Evolutionary conservation across 2,888 invertebrate species (phyloP).

Genomic region (Dynastes maya): DNA sequence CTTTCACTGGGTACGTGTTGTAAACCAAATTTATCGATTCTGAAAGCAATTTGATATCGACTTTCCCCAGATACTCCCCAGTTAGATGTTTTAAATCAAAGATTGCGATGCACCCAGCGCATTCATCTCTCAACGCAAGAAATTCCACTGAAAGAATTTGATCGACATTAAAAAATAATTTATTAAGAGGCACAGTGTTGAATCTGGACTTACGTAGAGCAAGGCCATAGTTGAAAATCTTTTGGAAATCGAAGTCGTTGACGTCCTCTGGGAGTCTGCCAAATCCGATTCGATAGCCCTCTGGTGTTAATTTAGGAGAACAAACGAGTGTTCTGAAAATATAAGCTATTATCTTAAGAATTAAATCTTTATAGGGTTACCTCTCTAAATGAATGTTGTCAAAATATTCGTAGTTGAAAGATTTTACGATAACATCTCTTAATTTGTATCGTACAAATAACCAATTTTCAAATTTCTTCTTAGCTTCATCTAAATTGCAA

Average conservation of each 20-base stretch:
- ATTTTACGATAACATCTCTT: too few relatives aligned
- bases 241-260: slow-evolving; percentile 15
- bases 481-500: slow-evolving; percentile 76
- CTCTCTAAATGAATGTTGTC: too few relatives aligned
- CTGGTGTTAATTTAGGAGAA: slow-evolving; percentile 17
- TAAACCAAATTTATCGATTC: background rate
- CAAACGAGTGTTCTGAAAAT: background rate
- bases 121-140: background rate
- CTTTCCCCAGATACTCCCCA: background rate
- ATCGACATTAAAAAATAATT: too few relatives aligned
- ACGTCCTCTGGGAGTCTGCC: background rate
- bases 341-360: too few relatives aligned
- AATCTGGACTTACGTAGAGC: background rate
- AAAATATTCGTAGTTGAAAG: too few relatives aligned
- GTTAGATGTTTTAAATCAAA: slow-evolving; percentile 3
- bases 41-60: background rate
- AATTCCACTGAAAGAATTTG: slow-evolving; percentile 10
- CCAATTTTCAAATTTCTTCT: slow-evolving; percentile 77
- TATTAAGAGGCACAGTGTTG: too few relatives aligned
- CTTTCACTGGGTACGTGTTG: background rate
- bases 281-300: background rate
- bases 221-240: background rate
- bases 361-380: too few relatives aligned
- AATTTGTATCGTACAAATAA: slow-evolving; percentile 71
- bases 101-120: background rate